These are phyloP conservation scores for Melanotaenia boesemani DNA, from an alignment of 2,797 vertebrate genomes.

Conservation along the genomic window DNA sequence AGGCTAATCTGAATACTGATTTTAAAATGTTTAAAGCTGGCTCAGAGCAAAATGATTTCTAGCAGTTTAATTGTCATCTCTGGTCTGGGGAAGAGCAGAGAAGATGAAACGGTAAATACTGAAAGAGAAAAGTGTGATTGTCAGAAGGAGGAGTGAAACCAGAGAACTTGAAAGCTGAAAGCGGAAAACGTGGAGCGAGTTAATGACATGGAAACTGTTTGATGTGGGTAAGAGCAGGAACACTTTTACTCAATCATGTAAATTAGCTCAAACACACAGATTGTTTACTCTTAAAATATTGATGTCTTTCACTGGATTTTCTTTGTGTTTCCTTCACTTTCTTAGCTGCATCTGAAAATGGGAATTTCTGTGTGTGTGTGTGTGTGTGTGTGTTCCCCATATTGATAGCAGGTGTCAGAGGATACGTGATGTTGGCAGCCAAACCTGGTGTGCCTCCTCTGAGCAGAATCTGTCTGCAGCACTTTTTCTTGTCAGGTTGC, in stretches of 20 bases:
- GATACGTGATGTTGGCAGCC: neutral
- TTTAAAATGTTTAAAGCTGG: too few relatives aligned
- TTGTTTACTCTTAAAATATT: neutral
- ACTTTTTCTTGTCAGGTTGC: neutral
- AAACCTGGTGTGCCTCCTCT: neutral
- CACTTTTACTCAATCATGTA: neutral
- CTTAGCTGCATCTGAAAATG: neutral
- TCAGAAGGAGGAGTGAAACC: neutral
- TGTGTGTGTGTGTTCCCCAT: neutral
- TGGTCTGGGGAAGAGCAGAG: neutral
- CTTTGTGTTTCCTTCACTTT: neutral
- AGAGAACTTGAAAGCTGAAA: neutral
- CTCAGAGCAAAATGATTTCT: too few relatives aligned
- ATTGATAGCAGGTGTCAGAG: neutral
- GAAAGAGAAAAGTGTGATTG: neutral
- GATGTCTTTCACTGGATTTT: neutral
- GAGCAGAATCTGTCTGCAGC: neutral
- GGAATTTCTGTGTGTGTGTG: neutral
- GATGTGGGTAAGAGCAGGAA: neutral
- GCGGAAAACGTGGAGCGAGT: neutral
- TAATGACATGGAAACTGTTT: constrained; percentile 1
- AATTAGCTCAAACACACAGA: constrained; percentile 1
- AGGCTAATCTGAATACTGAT: too few relatives aligned
- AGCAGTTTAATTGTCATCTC: too few relatives aligned
- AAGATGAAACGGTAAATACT: neutral